Base-by-base conservation (phyloP, 2,797 vertebrate genomes). In the Neosilurus hyrtlii region DNA sequence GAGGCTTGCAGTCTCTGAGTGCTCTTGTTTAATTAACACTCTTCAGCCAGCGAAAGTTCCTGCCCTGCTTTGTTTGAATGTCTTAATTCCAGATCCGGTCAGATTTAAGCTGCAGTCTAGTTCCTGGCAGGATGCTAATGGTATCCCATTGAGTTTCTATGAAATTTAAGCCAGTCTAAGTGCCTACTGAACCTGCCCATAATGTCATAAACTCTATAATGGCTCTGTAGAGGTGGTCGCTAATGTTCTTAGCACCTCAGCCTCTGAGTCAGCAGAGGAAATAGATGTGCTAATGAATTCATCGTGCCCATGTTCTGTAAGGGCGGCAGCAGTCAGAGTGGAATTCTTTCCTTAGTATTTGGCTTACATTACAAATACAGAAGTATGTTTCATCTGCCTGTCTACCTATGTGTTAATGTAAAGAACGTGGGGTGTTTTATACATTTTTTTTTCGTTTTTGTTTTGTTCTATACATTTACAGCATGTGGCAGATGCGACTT, bases 41-140 rank as follows among this genome's bases (percentile, higher is more conserved):
- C 1, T 62, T 22, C 26, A 54, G 0, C 66, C 54, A 37, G 26
- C 59, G 22, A 76, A 16, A 16, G 30, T 68, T 68, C 63, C 26
- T 66, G 49, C 62, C 52, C 63, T 11, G 52, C 52, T 67, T 83
- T 63, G 62, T 56, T 59, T 20, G 2, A 68, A 30, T 59, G 9
- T 3, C 15, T 68, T 57, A 14, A 59, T 22, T 61, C n/a, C 24
- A 59, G n/a, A 59, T 76, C 56, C 57, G 61, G 72, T 67, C 59
- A 18, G 54, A 52, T 65, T 67, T 70, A 54, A 51, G 57, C 74
- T 76, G n/a, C 24, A 68, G 79, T 77, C 72, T 49, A 30, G 4
- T 79, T 79, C 80, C 80, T n/a, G 80, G 59, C 59, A 76, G 80
- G 67, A 65, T 35, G 59, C 65, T 85, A 82, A 85, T 73, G 73